Base-by-base conservation (phyloP, 2,113 vertebrate species). In the Chascanopsetta lugubris region DNA sequence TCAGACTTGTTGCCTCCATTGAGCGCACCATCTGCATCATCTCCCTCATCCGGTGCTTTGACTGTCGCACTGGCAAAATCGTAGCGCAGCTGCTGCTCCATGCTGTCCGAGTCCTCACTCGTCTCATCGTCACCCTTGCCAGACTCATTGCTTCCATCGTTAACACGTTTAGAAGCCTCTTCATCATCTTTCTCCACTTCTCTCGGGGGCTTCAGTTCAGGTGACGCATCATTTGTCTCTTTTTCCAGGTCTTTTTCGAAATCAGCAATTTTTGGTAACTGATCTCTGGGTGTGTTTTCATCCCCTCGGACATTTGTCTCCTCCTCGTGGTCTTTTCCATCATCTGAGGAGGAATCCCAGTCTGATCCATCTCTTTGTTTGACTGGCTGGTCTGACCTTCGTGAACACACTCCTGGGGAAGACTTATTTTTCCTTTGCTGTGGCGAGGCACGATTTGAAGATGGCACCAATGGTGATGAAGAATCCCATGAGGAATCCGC, bases 81-180 rank as follows among this genome's bases (percentile, higher is more conserved):
- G 0, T 88, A 85, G 47, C 75, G 72, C 72, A 90, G 63, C 8
- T 79, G 83, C 27, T 84, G 66, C 12, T 85, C 54, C 32, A 48
- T 51, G 72, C 85, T 90, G 75, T 88, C 87, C 4, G 86, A 85
- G 68, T 86, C 83, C 29, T 82, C 70, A 29, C 74, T 84, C 8
- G 29, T 27, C 24, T 80, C 77, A 9, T 75, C 53, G 0, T 83
- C 72, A 45, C 62, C 47, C 47, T 69, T 50, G 45, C 46, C 75
- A 27, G 63, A 69, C 17, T 63, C 47, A 25, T 61, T 27, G 38
- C 71, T 64, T 50, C 73, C 66, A 22, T 84, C n/a, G n/a, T n/a
- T n/a, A n/a, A n/a, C n/a, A n/a, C n/a, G n/a, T n/a, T n/a, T n/a
- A n/a, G n/a, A n/a, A n/a, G n/a, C n/a, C n/a, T n/a, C 61, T 43